Percentiles rank a stretch among this genome's conserved stretches.
These are phyloP conservation scores for Caenorhabditis tropicalis DNA, from an alignment of 1,140 invertebrate species.

Conservation along the genomic window DNA sequence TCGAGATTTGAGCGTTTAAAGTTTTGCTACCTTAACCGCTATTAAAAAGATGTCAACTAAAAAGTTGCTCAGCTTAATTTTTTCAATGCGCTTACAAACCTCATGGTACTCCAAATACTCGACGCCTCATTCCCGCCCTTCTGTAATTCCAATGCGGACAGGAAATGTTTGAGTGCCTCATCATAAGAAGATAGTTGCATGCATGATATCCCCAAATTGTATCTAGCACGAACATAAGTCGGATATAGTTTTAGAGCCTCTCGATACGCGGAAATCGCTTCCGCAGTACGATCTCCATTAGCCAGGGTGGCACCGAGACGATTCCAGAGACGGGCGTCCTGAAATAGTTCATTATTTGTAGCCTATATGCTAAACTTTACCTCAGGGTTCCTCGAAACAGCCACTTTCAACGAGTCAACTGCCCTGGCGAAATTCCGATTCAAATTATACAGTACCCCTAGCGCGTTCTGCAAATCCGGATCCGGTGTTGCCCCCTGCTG, in stretches of 20 bases:
- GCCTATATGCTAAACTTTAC: slow-evolving; percentile 72
- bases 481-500: slow-evolving; percentile 82
- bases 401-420: slow-evolving; percentile 90
- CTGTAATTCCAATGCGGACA: slow-evolving; percentile 92
- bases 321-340: slow-evolving; percentile 96
- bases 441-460: slow-evolving; percentile 93
- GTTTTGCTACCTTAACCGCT: no score
- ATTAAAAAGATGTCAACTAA: no score
- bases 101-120: slow-evolving; percentile 46
- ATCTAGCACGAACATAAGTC: slow-evolving; percentile 92
- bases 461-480: slow-evolving; percentile 90
- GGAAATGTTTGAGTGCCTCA: slow-evolving; percentile 92
- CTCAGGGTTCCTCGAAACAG: slow-evolving; percentile 82
- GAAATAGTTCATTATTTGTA: slow-evolving; percentile 57
- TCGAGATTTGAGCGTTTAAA: no score
- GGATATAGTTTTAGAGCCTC: slow-evolving; percentile 88
- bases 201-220: slow-evolving; percentile 96
- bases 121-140: slow-evolving; percentile 60
- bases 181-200: slow-evolving; percentile 80
- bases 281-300: slow-evolving; percentile 90
- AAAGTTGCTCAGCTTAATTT: no score
- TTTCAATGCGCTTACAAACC: slow-evolving; percentile 71
- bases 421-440: slow-evolving; percentile 93
- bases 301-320: slow-evolving; percentile 93
- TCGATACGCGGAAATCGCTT: slow-evolving; percentile 94